Evolutionary conservation across 1,140 invertebrate species (phyloP).

Genomic region (Chelonus insularis): DNA sequence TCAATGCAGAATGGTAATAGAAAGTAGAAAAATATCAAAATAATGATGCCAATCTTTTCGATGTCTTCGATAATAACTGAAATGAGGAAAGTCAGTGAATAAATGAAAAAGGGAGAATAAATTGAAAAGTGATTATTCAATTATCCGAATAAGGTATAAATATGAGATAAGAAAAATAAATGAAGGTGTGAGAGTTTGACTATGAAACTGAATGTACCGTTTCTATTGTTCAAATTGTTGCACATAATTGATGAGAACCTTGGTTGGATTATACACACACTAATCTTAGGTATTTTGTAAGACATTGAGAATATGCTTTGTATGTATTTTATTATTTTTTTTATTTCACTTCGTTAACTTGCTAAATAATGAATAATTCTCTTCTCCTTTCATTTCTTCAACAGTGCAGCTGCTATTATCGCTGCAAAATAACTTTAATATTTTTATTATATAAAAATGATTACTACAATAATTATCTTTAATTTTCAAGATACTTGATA

Average conservation of each 20-base stretch:
- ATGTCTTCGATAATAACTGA: too few species aligned
- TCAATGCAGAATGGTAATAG: too few species aligned
- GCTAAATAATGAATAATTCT: constrained; percentile 18
- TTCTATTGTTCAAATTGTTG: constrained; percentile 16
- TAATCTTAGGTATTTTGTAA: constrained; percentile 22
- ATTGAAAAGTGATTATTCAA: background rate
- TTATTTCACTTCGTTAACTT: constrained; percentile 40
- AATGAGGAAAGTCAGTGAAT: too few species aligned
- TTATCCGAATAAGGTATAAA: background rate
- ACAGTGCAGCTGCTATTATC: too few species aligned
- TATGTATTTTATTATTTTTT: background rate
- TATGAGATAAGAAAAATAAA: background rate
- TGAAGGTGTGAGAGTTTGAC: constrained; percentile 3
- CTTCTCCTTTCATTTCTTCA: background rate
- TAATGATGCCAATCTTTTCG: too few species aligned
- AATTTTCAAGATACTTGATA: too few species aligned
- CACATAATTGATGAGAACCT: constrained; percentile 23
- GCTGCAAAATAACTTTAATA: too few species aligned
- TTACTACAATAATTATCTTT: too few species aligned
- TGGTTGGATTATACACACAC: background rate
- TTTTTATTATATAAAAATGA: too few species aligned
- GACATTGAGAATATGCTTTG: constrained; percentile 14
- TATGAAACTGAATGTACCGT: constrained; percentile 20
- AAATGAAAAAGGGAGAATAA: too few species aligned
- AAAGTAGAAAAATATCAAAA: too few species aligned